phyloP scores from a whole-genome alignment of 2,797 vertebrate genomes.

The Danio choprae region DNA sequence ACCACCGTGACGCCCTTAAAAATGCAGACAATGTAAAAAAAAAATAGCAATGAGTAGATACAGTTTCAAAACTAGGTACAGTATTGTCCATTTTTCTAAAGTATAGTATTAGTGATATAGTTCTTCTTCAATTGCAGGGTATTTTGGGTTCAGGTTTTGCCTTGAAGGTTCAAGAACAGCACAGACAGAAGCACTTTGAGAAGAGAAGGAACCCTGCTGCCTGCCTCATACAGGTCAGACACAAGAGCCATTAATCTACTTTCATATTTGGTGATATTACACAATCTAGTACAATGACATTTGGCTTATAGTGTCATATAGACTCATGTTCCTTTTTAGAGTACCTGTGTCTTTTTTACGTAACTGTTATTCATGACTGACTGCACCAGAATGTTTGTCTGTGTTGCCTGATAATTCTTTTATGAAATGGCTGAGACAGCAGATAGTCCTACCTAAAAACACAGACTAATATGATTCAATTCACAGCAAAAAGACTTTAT shows the following conservation, averaged over 20 bases:
- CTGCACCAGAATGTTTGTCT: conserved; percentile 5
- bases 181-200: conserved; percentile 98
- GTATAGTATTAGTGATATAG: background rate
- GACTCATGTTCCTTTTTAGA: too few species aligned
- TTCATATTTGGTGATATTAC: conserved; percentile 5
- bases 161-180: conserved; percentile 97
- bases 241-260: background rate
- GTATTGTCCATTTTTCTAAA: background rate
- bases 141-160: conserved; percentile 98
- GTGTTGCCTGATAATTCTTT: conserved; percentile 6
- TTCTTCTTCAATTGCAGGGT: conserved; percentile 76
- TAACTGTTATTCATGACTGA: conserved; percentile 11
- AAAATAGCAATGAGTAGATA: too few species aligned
- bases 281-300: background rate
- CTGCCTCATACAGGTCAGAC: conserved; percentile 94
- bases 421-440: background rate
- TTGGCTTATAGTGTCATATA: background rate
- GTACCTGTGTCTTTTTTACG: background rate
- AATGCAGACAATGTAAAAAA: too few species aligned
- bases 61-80: background rate
- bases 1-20: too few species aligned
- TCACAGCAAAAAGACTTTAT: background rate
- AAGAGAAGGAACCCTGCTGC: conserved; percentile 98
- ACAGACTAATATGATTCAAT: background rate
- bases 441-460: background rate